Base-by-base conservation (phyloP, 2,797 vertebrate species). In the Pelodytes ibericus region DNA sequence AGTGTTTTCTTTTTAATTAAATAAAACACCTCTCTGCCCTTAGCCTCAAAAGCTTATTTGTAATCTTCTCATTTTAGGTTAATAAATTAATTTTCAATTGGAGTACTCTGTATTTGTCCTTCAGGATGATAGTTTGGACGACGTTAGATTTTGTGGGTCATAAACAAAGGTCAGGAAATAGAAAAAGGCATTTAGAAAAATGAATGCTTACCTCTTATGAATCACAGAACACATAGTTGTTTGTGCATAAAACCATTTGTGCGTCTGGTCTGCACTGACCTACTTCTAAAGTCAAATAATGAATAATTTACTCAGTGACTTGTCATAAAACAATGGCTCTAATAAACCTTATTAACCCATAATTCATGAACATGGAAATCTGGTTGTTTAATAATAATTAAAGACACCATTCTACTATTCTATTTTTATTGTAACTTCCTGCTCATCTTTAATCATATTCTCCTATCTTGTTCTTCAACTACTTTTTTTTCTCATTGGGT, bases 1-100 rank as follows among this genome's bases (percentile, higher is more conserved):
- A 63, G 29, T 72, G 60, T 47, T 33, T 72, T 72, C 4, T 69
- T 51, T 56, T 63, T 53, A 63, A 72, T 72, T 63, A 63, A 72
- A 72, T 29, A 58, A 63, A 74, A 8, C 51, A 66, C 33, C 41
- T 74, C 53, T 66, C 53, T 31, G 49, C 25, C 51, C n/a, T 24
- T 18, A 44, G 53, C 11, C 15, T 29, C 31, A 64, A 66, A n/a
- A 29, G n/a, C 25, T 3, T 31, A 63, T 36, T 57, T 30, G 62
- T 59, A 33, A 67, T 33, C 66, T 59, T 74, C 30, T 31, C 63
- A 44, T 59, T 41, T 59, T 2, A 66, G 53, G 44, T 74, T 74
- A 53, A 74, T 59, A 67, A 66, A 74, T 66, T 59, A 74, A 67
- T 61, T 67, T 66, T 58, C 33, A 44, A 41, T 26, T 29, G 31